These are phyloP conservation scores for Coenonympha arcania DNA, from an alignment of 2,888 invertebrate genomes.

Conservation along the genomic window DNA sequence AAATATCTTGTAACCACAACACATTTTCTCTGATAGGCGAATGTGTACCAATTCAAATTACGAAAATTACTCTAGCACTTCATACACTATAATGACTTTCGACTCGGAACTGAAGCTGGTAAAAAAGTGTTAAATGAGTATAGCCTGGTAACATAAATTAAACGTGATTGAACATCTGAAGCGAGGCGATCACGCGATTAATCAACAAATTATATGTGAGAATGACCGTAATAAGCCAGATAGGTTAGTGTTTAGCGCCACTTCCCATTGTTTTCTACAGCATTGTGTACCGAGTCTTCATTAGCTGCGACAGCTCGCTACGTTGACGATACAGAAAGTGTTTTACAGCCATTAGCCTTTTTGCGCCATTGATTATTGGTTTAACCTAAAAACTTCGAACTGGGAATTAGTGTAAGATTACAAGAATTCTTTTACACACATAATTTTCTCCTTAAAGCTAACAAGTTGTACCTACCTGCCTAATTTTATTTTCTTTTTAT, in stretches of 20 bases:
- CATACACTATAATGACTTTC: background rate
- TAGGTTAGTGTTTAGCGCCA: constrained; percentile 33
- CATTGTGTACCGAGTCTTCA: constrained; percentile 28
- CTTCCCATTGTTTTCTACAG: constrained; percentile 29
- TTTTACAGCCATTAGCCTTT: constrained; percentile 15
- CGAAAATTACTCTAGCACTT: background rate
- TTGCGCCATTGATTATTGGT: constrained; percentile 8
- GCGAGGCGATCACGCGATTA: constrained; percentile 44
- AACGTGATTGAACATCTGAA: constrained; percentile 39
- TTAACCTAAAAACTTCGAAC: constrained; percentile 8
- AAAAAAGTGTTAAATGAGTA: constrained; percentile 12
- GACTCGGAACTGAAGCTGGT: background rate
- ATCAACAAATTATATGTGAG: constrained; percentile 47
- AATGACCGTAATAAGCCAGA: constrained; percentile 37
- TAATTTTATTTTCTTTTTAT: background rate
- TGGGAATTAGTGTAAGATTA: constrained; percentile 5
- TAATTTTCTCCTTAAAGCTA: background rate
- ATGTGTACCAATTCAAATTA: background rate
- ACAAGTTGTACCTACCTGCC: background rate
- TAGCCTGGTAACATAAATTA: constrained; percentile 30
- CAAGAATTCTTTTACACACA: background rate
- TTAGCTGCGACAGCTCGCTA: constrained; percentile 23
- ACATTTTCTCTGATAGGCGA: background rate
- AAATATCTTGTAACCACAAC: background rate
- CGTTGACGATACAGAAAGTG: constrained; percentile 22